Evolutionary conservation across 1,140 invertebrate genomes (phyloP).

Genomic region (Tetramorium simillimum): DNA sequence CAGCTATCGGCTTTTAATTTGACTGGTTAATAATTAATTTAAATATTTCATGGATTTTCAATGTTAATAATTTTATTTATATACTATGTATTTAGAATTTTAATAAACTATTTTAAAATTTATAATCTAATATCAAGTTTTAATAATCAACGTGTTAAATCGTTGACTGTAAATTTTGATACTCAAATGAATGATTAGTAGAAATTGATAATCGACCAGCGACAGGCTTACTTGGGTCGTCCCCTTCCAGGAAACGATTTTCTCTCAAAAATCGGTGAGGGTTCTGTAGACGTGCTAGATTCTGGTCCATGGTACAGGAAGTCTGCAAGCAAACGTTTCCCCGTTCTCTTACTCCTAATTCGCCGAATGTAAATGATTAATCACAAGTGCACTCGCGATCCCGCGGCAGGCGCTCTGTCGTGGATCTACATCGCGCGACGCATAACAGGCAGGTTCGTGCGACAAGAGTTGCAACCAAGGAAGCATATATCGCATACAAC

Average conservation of each 20-base stretch:
- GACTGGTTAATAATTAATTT: not conserved
- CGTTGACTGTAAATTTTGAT: no score
- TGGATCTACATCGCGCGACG: not conserved
- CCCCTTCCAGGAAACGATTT: slow-evolving; percentile 86
- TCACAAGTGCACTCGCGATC: not conserved
- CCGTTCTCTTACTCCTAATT: not conserved
- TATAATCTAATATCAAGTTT: no score
- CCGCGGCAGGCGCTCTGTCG: not conserved
- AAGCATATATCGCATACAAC: slow-evolving; percentile 15
- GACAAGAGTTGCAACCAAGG: slow-evolving; percentile 25
- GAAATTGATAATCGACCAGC: not conserved
- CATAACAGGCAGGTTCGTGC: not conserved
- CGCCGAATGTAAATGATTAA: slow-evolving; percentile 2
- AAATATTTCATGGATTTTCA: not conserved
- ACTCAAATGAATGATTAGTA: not conserved
- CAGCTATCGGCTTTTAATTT: not conserved
- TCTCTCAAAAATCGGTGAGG: slow-evolving; percentile 87
- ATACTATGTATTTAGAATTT: no score
- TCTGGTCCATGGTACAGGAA: slow-evolving; percentile 87
- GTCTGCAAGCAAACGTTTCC: slow-evolving; percentile 78
- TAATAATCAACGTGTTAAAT: no score
- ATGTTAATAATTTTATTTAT: no score
- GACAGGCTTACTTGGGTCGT: slow-evolving; percentile 83
- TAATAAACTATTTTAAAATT: no score
- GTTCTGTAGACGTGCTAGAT: slow-evolving; percentile 87